Evolutionary conservation across 1,140 invertebrate genomes (phyloP).

Genomic region (Anoplolepis gracilipes): DNA sequence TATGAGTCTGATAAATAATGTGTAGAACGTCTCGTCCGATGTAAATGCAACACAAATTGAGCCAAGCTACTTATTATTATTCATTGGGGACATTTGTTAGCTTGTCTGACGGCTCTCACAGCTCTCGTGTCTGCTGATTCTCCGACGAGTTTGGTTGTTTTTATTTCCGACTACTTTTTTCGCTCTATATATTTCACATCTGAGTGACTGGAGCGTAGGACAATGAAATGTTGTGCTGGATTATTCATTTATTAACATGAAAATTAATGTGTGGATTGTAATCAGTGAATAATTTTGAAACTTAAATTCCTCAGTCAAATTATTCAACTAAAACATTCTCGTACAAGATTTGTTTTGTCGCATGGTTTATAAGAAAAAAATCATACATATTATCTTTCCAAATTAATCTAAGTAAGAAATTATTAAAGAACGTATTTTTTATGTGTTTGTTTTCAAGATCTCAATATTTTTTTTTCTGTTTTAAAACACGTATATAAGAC

Average conservation of each 20-base stretch:
- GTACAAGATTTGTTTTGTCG: neutral
- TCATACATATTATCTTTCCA: neutral
- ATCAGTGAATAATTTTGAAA: neutral
- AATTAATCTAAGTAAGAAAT: neutral
- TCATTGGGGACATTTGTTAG: conserved; percentile 82
- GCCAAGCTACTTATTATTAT: conserved; percentile 80
- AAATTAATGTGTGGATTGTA: neutral
- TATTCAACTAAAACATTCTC: neutral
- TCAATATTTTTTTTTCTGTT: neutral
- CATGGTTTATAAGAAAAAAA: neutral
- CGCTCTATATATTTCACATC: neutral
- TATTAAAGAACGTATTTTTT: neutral
- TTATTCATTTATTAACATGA: conserved; percentile 29
- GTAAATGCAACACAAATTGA: conserved; percentile 82
- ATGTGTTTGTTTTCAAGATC: neutral
- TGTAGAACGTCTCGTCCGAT: conserved; percentile 70
- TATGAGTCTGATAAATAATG: conserved; percentile 73
- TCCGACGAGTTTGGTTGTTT: neutral
- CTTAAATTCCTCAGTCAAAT: neutral
- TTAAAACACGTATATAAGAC: neutral
- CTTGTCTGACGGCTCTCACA: conserved; percentile 78
- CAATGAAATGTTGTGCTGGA: neutral
- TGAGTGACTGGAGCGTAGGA: neutral
- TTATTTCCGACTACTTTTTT: neutral
- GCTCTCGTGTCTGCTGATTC: conserved; percentile 13